phyloP scores from a whole-genome alignment of 2,797 vertebrate species.

The Chanos chanos region DNA sequence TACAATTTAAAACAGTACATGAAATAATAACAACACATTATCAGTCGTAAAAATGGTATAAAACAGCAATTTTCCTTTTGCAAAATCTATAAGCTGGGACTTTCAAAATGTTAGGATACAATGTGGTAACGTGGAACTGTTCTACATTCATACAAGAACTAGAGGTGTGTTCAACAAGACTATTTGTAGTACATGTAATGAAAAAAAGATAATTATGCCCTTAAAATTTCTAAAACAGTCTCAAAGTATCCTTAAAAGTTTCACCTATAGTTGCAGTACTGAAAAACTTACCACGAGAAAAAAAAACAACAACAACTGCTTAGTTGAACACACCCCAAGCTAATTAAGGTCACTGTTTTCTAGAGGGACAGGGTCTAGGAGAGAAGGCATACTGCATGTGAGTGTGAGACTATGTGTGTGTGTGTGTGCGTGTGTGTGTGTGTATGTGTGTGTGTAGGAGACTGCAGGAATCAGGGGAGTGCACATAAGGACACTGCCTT shows the following conservation, averaged over 20 bases:
- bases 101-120: slow-evolving; percentile 64
- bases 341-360: slow-evolving; percentile 71
- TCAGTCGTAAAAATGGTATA: slow-evolving; percentile 84
- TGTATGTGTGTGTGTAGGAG: slow-evolving; percentile 12
- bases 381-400: slow-evolving; percentile 59
- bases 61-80: slow-evolving; percentile 83
- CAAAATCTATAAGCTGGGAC: slow-evolving; percentile 77
- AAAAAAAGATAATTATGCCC: slow-evolving; percentile 20
- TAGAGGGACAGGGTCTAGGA: slow-evolving; percentile 59
- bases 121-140: slow-evolving; percentile 69
- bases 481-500: slow-evolving; percentile 61
- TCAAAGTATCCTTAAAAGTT: slow-evolving; percentile 22
- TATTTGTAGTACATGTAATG: slow-evolving; percentile 35
- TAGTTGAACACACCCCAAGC: slow-evolving; percentile 68
- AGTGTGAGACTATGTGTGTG: slow-evolving; percentile 21
- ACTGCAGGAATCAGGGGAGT: slow-evolving; percentile 52
- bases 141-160: slow-evolving; percentile 74
- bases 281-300: slow-evolving; percentile 26
- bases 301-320: not conserved
- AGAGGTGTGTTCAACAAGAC: slow-evolving; percentile 61
- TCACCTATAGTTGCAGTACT: not conserved
- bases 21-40: slow-evolving; percentile 76
- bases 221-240: slow-evolving; percentile 41
- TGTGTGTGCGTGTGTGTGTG: slow-evolving; percentile 36
- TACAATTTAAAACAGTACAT: slow-evolving; percentile 93